These are phyloP conservation scores for Ectropis grisescens DNA, from an alignment of 1,140 invertebrate species.

Conservation along the genomic window DNA sequence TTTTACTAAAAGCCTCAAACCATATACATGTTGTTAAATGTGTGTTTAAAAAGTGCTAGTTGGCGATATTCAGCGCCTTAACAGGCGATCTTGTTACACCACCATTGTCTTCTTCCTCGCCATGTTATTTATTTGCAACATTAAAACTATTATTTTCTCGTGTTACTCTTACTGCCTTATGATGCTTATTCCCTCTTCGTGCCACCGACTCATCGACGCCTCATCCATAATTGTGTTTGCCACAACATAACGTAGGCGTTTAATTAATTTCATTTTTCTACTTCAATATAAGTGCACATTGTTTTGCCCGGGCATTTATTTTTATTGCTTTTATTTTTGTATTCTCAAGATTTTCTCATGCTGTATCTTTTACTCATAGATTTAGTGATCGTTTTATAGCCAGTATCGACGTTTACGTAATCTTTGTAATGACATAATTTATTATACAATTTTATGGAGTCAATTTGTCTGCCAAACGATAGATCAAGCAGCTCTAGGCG, in stretches of 20 bases:
- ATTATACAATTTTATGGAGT: slow-evolving; percentile 27
- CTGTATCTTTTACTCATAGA: slow-evolving; percentile 40
- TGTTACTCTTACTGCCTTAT: slow-evolving; percentile 32
- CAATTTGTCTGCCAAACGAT: slow-evolving; percentile 10
- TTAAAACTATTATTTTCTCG: slow-evolving; percentile 58
- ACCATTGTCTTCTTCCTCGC: slow-evolving; percentile 53
- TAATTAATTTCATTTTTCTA: slow-evolving; percentile 40
- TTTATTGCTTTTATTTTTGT: slow-evolving; percentile 32
- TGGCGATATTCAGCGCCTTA: no score
- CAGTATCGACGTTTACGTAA: slow-evolving; percentile 33
- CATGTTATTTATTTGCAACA: slow-evolving; percentile 58
- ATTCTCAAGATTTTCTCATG: slow-evolving; percentile 27
- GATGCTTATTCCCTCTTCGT: slow-evolving; percentile 49
- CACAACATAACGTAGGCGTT: slow-evolving; percentile 24
- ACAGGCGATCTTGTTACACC: slow-evolving; percentile 52
- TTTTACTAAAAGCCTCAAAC: no score
- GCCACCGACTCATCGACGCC: slow-evolving; percentile 37
- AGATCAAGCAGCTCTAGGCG: slow-evolving; percentile 2
- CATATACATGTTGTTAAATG: no score
- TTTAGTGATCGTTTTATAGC: slow-evolving; percentile 41
- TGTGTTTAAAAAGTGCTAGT: no score
- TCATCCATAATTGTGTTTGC: slow-evolving; percentile 36
- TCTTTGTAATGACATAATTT: slow-evolving; percentile 32
- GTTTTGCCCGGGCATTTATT: slow-evolving; percentile 31
- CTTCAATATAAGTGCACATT: slow-evolving; percentile 40